Base-by-base conservation (phyloP, 2,113 vertebrate species). In the Plotosus lineatus region DNA sequence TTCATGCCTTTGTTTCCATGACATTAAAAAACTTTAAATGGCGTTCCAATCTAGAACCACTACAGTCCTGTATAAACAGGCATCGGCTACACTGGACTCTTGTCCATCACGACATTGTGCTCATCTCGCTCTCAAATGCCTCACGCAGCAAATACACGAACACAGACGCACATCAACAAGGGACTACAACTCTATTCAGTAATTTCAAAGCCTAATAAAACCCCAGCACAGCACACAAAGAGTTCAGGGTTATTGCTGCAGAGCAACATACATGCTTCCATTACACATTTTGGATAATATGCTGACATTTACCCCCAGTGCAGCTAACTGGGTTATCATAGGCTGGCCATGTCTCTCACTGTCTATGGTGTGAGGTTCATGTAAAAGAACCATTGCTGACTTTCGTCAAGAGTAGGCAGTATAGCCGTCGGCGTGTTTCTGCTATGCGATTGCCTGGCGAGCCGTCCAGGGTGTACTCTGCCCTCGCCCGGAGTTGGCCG, bases 1-100 rank as follows among this genome's bases (percentile, higher is more conserved):
- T 79, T 1, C 10, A 63, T 1, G 6, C 21, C 23, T 56, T 28
- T 14, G 26, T 8, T 58, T 46, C 38, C 14, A 8, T 4, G 36
- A n/a, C 60, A 26, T 10, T n/a, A n/a, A 48, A 68, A 19, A 38
- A 23, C 31, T 61, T 46, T 51, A 80, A 80, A 80, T 80, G 79
- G 69, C 15, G 31, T 55, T 51, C 55, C 50, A 28, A 38, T 50
- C 19, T 33, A 74, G 50, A 23, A 53, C 60, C 1, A 31, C 17
- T 36, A 61, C 79, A 28, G 14, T 75, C 61, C 51, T 48, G 63
- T 48, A 61, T 33, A 23, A 69, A 58, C 50, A 69, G 51, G n/a
- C 5, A 1, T 60, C 50, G 50, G 14, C 28, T 14, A 42, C n/a
- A 40, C 56, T 73, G 78, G 42, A 38, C 38, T 46, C 44, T 28